Base-by-base conservation (phyloP, 2,113 vertebrate species). In the Aldabrachelys gigantea region DNA sequence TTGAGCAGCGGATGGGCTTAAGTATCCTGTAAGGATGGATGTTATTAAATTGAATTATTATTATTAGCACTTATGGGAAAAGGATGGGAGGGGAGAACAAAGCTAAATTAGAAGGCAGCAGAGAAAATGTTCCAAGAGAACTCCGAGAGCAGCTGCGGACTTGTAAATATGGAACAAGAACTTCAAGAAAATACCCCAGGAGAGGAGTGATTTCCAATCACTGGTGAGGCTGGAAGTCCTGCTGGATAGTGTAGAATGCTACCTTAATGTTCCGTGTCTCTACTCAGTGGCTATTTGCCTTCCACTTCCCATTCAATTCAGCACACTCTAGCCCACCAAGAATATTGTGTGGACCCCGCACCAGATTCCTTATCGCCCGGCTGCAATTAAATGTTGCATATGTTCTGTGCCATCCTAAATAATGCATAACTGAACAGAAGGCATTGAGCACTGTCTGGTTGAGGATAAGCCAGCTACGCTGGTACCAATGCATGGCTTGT, bases 11-110 rank as follows among this genome's bases (percentile, higher is more conserved):
- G 96, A 98, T 98, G 95, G 97, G 94, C 97, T 98, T 81, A 88
- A 98, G 94, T 95, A 95, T 88, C 97, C 88, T 94, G 97, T 85
- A 94, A 97, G 90, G 93, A 98, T 95, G 96, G 91, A 98, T 98
- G 96, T 96, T 97, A 98, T 98, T 98, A 98, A 98, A 97, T 95
- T 97, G 97, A 98, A 98, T 98, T 98, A 98, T 98, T 98, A 97
- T 98, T 98, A 98, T 98, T 98, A 98, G 87, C 96, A 94, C 94
- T 98, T 98, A 96, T 85, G 78, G 14, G 80, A 38, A 96, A 93
- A 78, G 50, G 89, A 97, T 93, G 88, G 96, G 69, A 16, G 56
- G 94, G 92, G 89, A 72, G 93, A 96, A 54, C 93, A 85, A 97
- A 97, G 14, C 84, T 86, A 97, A 98, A 98, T 97, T 97, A 96